A percentile compares a stretch with the other conserved stretches of the same genome.
Conservation (phyloP, 2,113 vertebrate species). For the Uria aalge region DNA sequence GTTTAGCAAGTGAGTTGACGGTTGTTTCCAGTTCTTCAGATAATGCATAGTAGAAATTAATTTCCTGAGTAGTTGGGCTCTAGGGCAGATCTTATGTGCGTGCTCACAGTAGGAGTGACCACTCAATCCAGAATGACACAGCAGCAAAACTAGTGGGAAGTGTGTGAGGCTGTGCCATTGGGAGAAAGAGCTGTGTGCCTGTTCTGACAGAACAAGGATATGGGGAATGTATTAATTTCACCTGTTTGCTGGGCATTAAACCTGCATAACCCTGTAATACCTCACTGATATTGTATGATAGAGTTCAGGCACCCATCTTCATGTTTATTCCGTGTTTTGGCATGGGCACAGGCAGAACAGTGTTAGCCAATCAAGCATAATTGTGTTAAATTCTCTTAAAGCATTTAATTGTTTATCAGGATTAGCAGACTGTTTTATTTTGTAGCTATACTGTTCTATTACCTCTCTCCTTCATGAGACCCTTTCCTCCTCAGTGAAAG, state of each 20-base stretch:
- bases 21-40: not conserved
- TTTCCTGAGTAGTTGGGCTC: not conserved
- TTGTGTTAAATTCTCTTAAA: not conserved
- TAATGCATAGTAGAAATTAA: not conserved
- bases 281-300: not conserved
- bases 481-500: not conserved
- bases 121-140: not conserved
- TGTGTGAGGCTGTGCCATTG: not conserved
- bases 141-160: not conserved
- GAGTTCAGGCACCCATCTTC: not conserved
- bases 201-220: not conserved
- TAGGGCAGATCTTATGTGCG: not conserved
- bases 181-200: not conserved
- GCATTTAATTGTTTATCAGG: not conserved
- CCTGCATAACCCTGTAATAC: not conserved
- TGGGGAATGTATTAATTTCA: not conserved
- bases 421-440: not conserved
- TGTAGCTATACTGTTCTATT: not conserved
- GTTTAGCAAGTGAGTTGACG: not conserved
- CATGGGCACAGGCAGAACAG: not conserved
- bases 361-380: not conserved
- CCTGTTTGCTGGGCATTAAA: not conserved
- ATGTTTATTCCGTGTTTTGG: not conserved
- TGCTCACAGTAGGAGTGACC: not conserved
- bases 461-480: not conserved